Base-by-base conservation (phyloP, 2,113 vertebrate species). In the Cichladusa arquata region DNA sequence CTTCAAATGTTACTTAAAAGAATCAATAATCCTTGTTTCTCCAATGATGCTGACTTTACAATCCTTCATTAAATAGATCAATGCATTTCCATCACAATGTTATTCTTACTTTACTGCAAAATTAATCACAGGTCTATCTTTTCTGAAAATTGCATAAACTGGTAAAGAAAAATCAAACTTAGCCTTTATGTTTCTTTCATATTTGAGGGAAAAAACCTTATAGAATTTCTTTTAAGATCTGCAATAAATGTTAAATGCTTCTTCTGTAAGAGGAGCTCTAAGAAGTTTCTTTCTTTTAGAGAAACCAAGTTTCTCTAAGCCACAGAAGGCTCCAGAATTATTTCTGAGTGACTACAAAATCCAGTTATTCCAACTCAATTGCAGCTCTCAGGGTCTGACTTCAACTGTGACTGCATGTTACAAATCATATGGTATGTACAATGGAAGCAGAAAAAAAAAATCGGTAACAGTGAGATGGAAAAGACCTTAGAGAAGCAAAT, bases 81-180 rank as follows among this genome's bases (percentile, higher is more conserved):
- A 91, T 93, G 61, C 16, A 34, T 93, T 96, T 91, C 60, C 45
- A 88, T 90, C 72, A 90, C 53, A 62, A n/a, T 70, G 42, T 88
- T 96, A 64, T 95, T 94, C 54, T 91, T 91, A 70, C 26, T 93
- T 91, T 89, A 92, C 57, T 86, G 71, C 38, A 33, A 93, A 96
- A 88, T 83, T 88, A 94, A 87, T 95, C 1, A 2, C 64, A n/a
- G 74, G 34, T 88, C 70, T 72, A 17, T 60, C 33, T 93, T 64
- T 74, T 87, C 56, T 77, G 51, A 87, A 95, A 95, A 86, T 36
- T 71, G 14, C 31, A 76, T 92, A 72, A 88, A 81, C 34, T 60
- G 10, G 22, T 77, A 85, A 93, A 81, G 40, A 76, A 70, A 88
- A 88, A 84, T 62, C 26, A 61, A 91, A 83, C 14, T 65, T 48